A percentile compares a stretch with the other conserved stretches of the same genome.
Evolutionary conservation across 2,888 invertebrate species (phyloP).

Genomic region (Micoletzkya japonica): DNA sequence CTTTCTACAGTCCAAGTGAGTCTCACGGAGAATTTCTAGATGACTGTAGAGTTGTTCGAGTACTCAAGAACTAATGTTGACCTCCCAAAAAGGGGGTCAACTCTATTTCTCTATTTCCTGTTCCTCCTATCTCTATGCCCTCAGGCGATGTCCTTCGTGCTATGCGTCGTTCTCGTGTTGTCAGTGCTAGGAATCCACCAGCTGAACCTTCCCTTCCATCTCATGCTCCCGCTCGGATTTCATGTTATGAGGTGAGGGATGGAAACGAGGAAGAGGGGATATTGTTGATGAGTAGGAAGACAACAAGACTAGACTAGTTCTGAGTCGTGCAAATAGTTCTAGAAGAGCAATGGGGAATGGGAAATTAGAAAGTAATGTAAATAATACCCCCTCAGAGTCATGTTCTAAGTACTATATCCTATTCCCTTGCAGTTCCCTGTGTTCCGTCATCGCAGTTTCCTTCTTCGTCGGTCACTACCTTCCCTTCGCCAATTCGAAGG

Average conservation of each 20-base stretch:
- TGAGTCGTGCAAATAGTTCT: background rate
- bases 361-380: no score
- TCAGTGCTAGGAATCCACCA: constrained; percentile 1
- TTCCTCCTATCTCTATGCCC: no score
- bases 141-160: constrained; percentile 11
- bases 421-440: constrained; percentile 37
- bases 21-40: background rate
- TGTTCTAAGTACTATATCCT: no score
- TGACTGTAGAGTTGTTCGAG: no score
- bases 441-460: constrained; percentile 35
- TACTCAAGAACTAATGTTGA: no score
- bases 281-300: background rate
- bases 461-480: constrained; percentile 47
- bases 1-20: constrained; percentile 13
- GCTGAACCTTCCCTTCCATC: background rate
- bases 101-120: no score
- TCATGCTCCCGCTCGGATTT: constrained; percentile 13
- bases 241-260: constrained; percentile 20
- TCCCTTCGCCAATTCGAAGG: constrained; percentile 41
- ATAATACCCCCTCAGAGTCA: no score
- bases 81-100: no score
- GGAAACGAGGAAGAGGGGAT: no score
- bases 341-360: no score
- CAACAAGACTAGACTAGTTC: background rate
- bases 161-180: constrained; percentile 1